These are phyloP conservation scores for Lepidonotus clava DNA, from an alignment of 2,888 invertebrate genomes.

Conservation along the genomic window DNA sequence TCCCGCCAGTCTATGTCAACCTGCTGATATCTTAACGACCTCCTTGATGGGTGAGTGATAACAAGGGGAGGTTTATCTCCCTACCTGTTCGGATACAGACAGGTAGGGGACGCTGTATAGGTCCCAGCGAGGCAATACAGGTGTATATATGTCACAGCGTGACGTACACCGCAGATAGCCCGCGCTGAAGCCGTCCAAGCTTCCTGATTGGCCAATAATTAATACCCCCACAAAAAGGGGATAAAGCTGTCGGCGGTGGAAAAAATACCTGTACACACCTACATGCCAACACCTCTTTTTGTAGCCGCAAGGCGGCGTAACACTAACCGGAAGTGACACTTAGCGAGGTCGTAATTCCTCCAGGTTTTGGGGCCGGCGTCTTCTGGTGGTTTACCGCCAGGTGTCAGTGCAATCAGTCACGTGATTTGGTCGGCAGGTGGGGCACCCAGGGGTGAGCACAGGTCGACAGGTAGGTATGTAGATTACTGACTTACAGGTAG, in stretches of 20 bases:
- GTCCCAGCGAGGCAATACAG: too few species aligned
- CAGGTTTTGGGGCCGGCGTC: not conserved
- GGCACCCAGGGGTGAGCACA: too few species aligned
- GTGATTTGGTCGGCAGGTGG: too few species aligned
- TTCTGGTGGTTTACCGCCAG: not conserved
- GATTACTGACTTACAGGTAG: too few species aligned
- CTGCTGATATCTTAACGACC: conserved; percentile 10
- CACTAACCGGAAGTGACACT: not conserved
- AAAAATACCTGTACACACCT: too few species aligned
- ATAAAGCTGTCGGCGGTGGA: not conserved
- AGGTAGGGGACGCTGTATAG: not conserved
- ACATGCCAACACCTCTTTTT: not conserved
- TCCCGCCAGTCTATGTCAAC: too few species aligned
- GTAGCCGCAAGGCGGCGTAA: not conserved
- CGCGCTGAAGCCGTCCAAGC: not conserved
- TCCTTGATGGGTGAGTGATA: not conserved
- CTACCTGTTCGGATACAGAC: not conserved
- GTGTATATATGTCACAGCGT: too few species aligned
- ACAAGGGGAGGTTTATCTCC: not conserved
- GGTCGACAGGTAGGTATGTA: too few species aligned
- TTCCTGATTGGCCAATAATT: not conserved
- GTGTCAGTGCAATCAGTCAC: too few species aligned
- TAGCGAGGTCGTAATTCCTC: conserved; percentile 31
- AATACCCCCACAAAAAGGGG: not conserved
- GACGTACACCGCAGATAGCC: not conserved